phyloP scores from a whole-genome alignment of 1,140 invertebrate species.

The Euglossa dilemma region DNA sequence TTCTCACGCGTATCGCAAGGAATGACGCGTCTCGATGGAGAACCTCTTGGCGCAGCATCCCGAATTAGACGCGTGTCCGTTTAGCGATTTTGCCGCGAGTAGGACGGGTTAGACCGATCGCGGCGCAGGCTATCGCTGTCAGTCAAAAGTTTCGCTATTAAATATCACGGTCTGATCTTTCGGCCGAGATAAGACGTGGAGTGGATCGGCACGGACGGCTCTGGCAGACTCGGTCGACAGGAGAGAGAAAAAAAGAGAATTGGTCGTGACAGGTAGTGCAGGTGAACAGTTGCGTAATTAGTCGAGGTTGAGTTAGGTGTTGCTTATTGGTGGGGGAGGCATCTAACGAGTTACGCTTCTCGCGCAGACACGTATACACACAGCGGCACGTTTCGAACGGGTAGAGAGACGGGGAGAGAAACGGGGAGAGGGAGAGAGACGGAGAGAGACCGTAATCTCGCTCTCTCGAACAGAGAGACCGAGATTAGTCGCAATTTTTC shows the following conservation, averaged over 20 bases:
- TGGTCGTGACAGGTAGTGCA: slow-evolving; percentile 47
- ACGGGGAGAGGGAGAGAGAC: too few species aligned
- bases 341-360: slow-evolving; percentile 40
- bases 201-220: not conserved
- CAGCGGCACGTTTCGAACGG: not conserved
- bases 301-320: slow-evolving; percentile 58
- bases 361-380: not conserved
- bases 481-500: slow-evolving; percentile 12
- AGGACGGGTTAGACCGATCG: not conserved
- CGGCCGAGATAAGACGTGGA: not conserved
- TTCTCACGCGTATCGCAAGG: too few species aligned
- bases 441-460: not conserved
- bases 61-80: not conserved
- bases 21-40: not conserved
- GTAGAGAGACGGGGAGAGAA: too few species aligned
- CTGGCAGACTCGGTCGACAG: not conserved
- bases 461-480: not conserved
- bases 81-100: not conserved
- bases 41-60: not conserved
- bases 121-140: not conserved
- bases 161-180: slow-evolving; percentile 39
- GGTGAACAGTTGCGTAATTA: slow-evolving; percentile 62
- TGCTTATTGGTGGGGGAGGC: slow-evolving; percentile 34
- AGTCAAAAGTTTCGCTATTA: slow-evolving; percentile 18
- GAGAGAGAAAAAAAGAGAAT: slow-evolving; percentile 20